These are phyloP conservation scores for Dynastes tityus DNA, from an alignment of 2,888 invertebrate genomes.

Conservation along the genomic window DNA sequence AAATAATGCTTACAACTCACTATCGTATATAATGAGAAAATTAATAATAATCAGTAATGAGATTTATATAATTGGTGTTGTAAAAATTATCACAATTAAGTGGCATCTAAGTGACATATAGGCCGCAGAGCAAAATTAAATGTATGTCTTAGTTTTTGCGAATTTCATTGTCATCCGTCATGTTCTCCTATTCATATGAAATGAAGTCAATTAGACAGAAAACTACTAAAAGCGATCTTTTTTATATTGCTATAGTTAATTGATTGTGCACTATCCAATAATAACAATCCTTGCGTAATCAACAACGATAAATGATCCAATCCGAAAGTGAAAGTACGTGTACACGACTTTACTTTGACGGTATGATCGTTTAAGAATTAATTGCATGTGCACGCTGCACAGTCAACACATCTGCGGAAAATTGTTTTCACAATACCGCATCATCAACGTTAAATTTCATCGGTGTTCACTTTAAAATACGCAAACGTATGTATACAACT, in stretches of 20 bases:
- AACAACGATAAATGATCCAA: slow-evolving; percentile 30
- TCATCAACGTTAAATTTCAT: slow-evolving; percentile 20
- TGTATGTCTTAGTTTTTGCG: too few species aligned
- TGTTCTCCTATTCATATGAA: too few species aligned
- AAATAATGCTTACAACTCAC: too few species aligned
- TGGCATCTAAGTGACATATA: too few species aligned
- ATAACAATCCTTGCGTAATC: slow-evolving; percentile 16
- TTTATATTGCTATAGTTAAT: background rate
- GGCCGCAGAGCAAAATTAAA: too few species aligned
- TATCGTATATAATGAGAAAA: too few species aligned
- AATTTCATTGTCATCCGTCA: too few species aligned
- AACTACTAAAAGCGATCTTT: background rate
- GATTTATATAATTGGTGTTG: too few species aligned
- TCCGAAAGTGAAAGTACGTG: slow-evolving; percentile 39
- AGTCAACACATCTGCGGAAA: slow-evolving; percentile 20
- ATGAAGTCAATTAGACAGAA: too few species aligned
- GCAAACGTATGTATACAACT: background rate
- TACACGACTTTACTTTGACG: slow-evolving; percentile 32
- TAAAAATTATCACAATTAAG: too few species aligned
- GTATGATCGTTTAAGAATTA: slow-evolving; percentile 19
- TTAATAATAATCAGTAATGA: too few species aligned
- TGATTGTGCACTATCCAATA: slow-evolving; percentile 7
- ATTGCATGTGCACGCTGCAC: slow-evolving; percentile 24
- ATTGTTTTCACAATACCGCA: slow-evolving; percentile 37
- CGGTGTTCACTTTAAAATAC: background rate